A percentile compares a stretch with the other conserved stretches of the same genome.
Evolutionary conservation across 2,797 vertebrate genomes (phyloP).

Genomic region (Myripristis jacobus): DNA sequence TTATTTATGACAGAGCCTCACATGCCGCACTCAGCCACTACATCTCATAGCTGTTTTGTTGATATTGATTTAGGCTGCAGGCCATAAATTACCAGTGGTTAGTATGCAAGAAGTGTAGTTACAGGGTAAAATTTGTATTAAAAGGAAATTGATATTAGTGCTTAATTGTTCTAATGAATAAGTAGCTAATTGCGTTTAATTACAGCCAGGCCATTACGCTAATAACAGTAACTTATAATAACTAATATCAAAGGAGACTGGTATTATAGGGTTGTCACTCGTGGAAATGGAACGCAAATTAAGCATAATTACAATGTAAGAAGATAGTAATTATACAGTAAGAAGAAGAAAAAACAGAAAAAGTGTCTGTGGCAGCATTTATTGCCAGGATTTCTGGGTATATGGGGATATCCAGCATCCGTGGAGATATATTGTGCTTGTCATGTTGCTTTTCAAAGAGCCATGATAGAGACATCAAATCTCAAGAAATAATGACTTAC

Average conservation of each 20-base stretch:
- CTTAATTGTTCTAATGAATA: conserved; percentile 28
- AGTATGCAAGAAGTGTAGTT: not conserved
- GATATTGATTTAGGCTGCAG: not conserved
- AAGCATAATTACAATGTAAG: conserved; percentile 20
- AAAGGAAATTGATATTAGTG: conserved; percentile 19
- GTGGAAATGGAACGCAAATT: conserved; percentile 42
- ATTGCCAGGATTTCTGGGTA: no score
- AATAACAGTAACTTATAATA: conserved; percentile 34
- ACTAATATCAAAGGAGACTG: conserved; percentile 31
- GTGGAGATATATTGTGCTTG: no score
- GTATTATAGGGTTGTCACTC: conserved; percentile 35
- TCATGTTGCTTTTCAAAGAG: no score
- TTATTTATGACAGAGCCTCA: conserved; percentile 14
- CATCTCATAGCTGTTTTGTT: not conserved
- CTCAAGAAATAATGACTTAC: not conserved
- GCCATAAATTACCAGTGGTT: not conserved
- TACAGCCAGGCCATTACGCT: conserved; percentile 17
- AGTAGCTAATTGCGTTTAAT: conserved; percentile 37
- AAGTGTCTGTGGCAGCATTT: no score
- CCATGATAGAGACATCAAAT: not conserved
- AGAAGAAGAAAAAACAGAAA: no score
- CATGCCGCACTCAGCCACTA: not conserved
- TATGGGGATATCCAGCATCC: no score
- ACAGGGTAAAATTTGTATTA: not conserved
- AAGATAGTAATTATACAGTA: not conserved